phyloP scores from a whole-genome alignment of 2,797 vertebrate genomes.

The Pangasius djambal region DNA sequence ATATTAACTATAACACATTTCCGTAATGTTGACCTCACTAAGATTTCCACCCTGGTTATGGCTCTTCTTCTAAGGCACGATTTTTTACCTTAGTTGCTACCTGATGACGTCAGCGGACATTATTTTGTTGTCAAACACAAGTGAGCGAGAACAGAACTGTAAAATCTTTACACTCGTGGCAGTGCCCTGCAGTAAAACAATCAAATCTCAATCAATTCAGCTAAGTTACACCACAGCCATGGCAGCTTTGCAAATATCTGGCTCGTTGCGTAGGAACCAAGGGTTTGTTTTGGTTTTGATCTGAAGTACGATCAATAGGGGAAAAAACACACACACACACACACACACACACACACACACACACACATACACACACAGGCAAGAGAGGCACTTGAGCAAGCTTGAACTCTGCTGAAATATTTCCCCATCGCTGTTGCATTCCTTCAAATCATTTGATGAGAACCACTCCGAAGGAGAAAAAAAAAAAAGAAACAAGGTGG shows the following conservation, averaged over 20 bases:
- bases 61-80: background rate
- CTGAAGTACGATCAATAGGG: slow-evolving; percentile 47
- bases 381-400: slow-evolving; percentile 35
- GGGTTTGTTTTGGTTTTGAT: slow-evolving; percentile 55
- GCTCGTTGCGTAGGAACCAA: slow-evolving; percentile 47
- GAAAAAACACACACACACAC: background rate
- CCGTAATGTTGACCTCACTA: background rate
- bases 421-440: slow-evolving; percentile 61
- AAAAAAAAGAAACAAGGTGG: slow-evolving; percentile 20
- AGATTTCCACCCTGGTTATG: too few species aligned
- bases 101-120: slow-evolving; percentile 3
- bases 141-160: background rate
- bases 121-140: background rate
- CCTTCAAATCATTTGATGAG: slow-evolving; percentile 60
- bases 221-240: slow-evolving; percentile 25
- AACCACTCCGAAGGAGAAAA: slow-evolving; percentile 40
- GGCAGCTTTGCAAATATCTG: slow-evolving; percentile 48
- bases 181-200: slow-evolving; percentile 29
- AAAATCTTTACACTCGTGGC: slow-evolving; percentile 18
- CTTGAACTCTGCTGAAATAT: slow-evolving; percentile 47
- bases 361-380: slow-evolving; percentile 2
- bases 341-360: slow-evolving; percentile 5
- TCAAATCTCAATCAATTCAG: slow-evolving; percentile 38
- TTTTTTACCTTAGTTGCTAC: background rate
- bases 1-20: background rate